Percentiles rank a stretch among this genome's conserved stretches.
These are phyloP conservation scores for Euzetes globulus DNA, from an alignment of 2,888 invertebrate genomes.

Conservation along the genomic window DNA sequence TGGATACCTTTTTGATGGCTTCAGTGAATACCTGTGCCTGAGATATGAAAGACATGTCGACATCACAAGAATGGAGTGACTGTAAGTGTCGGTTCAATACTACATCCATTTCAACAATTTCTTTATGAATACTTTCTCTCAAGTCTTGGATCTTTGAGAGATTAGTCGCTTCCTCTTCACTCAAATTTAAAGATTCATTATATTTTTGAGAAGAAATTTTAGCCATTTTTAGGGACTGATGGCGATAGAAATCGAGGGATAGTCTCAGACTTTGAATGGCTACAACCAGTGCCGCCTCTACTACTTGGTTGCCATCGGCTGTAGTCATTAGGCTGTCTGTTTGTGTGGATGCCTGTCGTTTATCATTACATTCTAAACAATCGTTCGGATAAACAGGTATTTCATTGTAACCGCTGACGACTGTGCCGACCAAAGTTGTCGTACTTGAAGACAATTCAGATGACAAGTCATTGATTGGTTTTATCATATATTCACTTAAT, in stretches of 20 bases:
- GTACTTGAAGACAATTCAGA: constrained; percentile 19
- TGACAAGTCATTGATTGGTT: not conserved
- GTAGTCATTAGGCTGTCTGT: not conserved
- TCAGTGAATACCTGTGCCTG: constrained; percentile 22
- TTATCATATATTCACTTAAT: not conserved
- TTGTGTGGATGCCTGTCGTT: not conserved
- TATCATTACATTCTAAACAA: not conserved
- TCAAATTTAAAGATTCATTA: not conserved
- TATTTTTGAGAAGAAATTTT: constrained; percentile 10
- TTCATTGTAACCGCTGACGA: not conserved
- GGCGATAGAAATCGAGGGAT: constrained; percentile 22
- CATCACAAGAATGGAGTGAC: not conserved
- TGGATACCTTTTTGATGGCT: constrained; percentile 11
- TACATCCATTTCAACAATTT: constrained; percentile 5
- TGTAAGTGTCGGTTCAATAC: constrained; percentile 7
- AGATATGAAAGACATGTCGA: constrained; percentile 2
- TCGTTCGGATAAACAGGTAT: not conserved
- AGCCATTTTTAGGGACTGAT: constrained; percentile 10
- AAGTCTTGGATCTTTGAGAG: not conserved
- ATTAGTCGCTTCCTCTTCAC: not conserved
- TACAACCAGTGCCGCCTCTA: constrained; percentile 28
- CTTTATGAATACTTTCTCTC: constrained; percentile 24
- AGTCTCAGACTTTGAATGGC: constrained; percentile 26
- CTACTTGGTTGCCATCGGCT: not conserved
- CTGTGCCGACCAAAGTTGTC: constrained; percentile 6